These are phyloP conservation scores for Esperia sulphurella DNA, from an alignment of 2,888 invertebrate genomes.

Conservation along the genomic window DNA sequence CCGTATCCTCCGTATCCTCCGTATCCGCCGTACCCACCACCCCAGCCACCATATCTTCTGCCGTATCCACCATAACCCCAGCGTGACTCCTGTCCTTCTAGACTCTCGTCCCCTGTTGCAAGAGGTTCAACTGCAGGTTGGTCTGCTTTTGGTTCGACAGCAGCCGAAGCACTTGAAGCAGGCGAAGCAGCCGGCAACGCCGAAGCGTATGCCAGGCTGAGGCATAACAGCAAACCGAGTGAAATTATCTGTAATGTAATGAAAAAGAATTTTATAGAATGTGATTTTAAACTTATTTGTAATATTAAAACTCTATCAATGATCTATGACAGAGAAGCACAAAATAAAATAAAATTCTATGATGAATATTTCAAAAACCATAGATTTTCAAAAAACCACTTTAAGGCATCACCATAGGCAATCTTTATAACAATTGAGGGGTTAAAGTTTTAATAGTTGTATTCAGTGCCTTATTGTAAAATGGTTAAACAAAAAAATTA, in stretches of 20 bases:
- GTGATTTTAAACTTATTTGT: too few species aligned
- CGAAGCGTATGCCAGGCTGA: conserved; percentile 38
- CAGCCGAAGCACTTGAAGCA: conserved; percentile 12
- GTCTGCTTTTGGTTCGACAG: conserved; percentile 18
- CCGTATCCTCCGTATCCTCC: background rate
- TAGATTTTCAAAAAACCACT: too few species aligned
- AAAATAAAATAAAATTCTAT: too few species aligned
- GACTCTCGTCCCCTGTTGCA: conserved; percentile 7
- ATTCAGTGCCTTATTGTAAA: too few species aligned
- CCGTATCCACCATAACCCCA: conserved; percentile 11
- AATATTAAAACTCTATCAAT: too few species aligned
- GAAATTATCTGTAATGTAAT: conserved; percentile 36
- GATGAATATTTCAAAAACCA: too few species aligned
- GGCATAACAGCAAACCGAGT: conserved; percentile 39
- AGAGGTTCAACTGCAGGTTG: conserved; percentile 2
- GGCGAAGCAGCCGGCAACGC: conserved; percentile 29
- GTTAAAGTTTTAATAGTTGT: too few species aligned
- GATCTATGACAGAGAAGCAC: too few species aligned
- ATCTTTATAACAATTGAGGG: too few species aligned
- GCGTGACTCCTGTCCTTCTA: conserved; percentile 26
- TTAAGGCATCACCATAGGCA: too few species aligned
- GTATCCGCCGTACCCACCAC: conserved; percentile 3
- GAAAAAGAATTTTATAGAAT: background rate
- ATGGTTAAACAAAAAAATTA: too few species aligned
- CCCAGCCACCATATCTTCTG: conserved; percentile 16